A percentile compares a stretch with the other conserved stretches of the same genome.
These are phyloP conservation scores for Chrysolina oricalcia DNA, from an alignment of 2,888 invertebrate species.

Conservation along the genomic window DNA sequence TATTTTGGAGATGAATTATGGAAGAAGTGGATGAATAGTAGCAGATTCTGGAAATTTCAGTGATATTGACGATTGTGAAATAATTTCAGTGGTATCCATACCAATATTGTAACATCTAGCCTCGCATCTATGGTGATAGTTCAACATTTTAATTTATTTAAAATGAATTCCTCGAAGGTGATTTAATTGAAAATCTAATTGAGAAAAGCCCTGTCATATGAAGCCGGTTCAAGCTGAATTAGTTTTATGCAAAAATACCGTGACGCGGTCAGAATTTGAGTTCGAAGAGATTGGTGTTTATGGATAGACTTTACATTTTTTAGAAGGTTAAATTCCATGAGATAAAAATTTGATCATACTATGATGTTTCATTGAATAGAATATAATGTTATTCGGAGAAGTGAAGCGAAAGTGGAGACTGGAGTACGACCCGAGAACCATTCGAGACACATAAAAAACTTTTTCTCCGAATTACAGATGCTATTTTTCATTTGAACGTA, in stretches of 20 bases:
- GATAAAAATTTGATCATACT: background rate
- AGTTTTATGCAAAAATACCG: background rate
- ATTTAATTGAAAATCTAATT: too few species aligned
- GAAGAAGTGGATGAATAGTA: too few species aligned
- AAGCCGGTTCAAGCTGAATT: background rate
- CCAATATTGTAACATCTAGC: too few species aligned
- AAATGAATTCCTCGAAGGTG: background rate
- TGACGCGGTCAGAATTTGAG: background rate
- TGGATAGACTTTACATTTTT: background rate
- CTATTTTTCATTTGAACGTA: background rate
- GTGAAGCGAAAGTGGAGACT: background rate
- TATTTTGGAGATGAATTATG: background rate
- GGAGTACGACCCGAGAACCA: background rate
- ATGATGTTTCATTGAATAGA: background rate
- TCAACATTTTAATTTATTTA: too few species aligned
- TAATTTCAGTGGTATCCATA: too few species aligned
- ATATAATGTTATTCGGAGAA: background rate
- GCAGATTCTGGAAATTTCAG: background rate
- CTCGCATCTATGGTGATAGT: too few species aligned
- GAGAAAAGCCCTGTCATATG: background rate
- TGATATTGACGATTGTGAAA: background rate
- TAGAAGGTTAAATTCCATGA: background rate
- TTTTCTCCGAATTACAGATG: background rate
- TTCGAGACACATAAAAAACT: background rate
- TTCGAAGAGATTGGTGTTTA: background rate